These are phyloP conservation scores for Heliconius hortense DNA, from an alignment of 2,888 invertebrate genomes.

Conservation along the genomic window DNA sequence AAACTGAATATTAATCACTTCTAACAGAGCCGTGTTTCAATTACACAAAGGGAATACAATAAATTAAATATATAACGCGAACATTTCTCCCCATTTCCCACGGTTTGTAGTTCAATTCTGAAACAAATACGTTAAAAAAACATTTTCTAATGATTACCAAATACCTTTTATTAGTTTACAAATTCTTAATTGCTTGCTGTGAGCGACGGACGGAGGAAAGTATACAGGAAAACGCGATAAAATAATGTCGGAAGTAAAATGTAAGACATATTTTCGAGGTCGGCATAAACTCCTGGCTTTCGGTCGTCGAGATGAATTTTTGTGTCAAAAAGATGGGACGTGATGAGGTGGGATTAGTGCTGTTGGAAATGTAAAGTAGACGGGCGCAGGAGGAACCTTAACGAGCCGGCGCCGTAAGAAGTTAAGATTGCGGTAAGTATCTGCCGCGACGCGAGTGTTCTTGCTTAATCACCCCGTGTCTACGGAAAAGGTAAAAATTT, in stretches of 20 bases:
- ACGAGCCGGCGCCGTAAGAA: constrained; percentile 17
- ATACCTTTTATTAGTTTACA: constrained; percentile 18
- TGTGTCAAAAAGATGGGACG: constrained; percentile 29
- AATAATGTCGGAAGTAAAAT: constrained; percentile 19
- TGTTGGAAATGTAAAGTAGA: constrained; percentile 22
- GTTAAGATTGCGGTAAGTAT: constrained; percentile 17
- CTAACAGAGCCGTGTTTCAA: background rate
- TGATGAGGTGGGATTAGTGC: constrained; percentile 23
- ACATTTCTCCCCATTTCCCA: constrained; percentile 9
- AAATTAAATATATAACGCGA: constrained; percentile 1
- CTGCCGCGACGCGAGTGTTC: background rate
- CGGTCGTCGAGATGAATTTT: constrained; percentile 27
- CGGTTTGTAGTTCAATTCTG: background rate
- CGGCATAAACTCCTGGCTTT: constrained; percentile 25
- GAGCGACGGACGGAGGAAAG: background rate
- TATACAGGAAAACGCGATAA: constrained; percentile 15
- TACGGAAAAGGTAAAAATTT: background rate
- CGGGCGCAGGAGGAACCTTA: constrained; percentile 5
- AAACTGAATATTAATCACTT: background rate
- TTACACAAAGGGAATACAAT: background rate
- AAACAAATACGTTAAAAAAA: constrained; percentile 1
- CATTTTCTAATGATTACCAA: constrained; percentile 9
- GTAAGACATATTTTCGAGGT: constrained; percentile 22
- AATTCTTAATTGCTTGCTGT: constrained; percentile 15
- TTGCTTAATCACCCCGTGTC: constrained; percentile 5